These are phyloP conservation scores for Anas acuta DNA, from an alignment of 2,797 vertebrate species.

Conservation along the genomic window DNA sequence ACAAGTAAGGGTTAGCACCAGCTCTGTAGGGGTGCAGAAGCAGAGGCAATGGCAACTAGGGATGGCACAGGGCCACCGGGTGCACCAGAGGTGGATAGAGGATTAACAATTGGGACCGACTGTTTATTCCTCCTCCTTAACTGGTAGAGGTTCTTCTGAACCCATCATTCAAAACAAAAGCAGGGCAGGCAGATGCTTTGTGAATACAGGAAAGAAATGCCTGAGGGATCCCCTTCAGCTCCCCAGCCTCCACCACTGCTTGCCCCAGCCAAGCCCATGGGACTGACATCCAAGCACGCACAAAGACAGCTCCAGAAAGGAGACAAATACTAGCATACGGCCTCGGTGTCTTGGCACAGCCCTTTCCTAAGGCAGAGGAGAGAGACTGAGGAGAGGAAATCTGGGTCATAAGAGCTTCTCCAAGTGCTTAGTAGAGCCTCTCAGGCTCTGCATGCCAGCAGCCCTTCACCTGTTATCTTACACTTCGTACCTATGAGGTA, in stretches of 20 bases:
- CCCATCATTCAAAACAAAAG: not conserved
- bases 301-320: not conserved
- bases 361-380: not conserved
- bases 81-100: not conserved
- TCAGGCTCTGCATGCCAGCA: fast-evolving
- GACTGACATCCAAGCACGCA: fast-evolving
- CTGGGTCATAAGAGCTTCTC: not conserved
- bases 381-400: not conserved
- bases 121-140: not conserved
- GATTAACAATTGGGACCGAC: not conserved
- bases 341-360: not conserved
- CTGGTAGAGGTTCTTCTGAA: not conserved
- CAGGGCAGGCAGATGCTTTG: not conserved
- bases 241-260: not conserved
- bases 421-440: not conserved
- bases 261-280: fast-evolving
- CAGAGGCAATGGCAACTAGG: not conserved
- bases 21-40: not conserved
- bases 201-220: not conserved
- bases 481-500: not conserved
- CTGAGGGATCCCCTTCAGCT: not conserved
- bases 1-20: not conserved
- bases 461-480: not conserved
- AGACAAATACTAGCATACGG: not conserved
- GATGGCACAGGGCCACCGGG: not conserved